A percentile compares a stretch with the other conserved stretches of the same genome.
Evolutionary conservation across 2,888 invertebrate genomes (phyloP).

Genomic region (Yponomeuta plumbellus): DNA sequence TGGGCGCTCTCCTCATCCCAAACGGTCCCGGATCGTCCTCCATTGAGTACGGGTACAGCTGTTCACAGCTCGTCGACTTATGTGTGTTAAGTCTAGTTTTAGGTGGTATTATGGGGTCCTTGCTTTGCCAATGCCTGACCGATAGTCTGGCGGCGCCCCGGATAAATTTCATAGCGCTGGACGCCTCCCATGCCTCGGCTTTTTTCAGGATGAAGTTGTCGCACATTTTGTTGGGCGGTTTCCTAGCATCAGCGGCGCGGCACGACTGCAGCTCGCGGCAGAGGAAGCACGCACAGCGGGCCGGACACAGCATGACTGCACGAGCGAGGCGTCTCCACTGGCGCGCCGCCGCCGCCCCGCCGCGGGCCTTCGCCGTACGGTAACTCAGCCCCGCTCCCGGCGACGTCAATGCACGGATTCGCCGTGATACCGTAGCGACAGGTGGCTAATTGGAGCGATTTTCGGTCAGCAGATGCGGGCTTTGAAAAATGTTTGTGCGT

Average conservation of each 20-base stretch:
- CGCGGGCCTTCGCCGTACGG: slow-evolving; percentile 32
- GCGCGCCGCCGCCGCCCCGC: slow-evolving; percentile 24
- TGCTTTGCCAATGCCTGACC: slow-evolving; percentile 73
- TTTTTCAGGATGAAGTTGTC: slow-evolving; percentile 76
- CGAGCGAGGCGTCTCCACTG: slow-evolving; percentile 65
- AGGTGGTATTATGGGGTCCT: slow-evolving; percentile 59
- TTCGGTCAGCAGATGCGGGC: background rate
- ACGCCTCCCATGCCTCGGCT: slow-evolving; percentile 67
- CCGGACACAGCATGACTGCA: slow-evolving; percentile 80
- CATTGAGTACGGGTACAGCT: slow-evolving; percentile 58
- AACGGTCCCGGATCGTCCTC: slow-evolving; percentile 56
- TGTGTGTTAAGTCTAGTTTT: slow-evolving; percentile 57
- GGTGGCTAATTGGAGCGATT: background rate
- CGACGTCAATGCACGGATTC: slow-evolving; percentile 8
- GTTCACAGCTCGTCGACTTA: slow-evolving; percentile 71
- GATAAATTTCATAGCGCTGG: slow-evolving; percentile 57
- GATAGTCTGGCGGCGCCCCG: slow-evolving; percentile 69
- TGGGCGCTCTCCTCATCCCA: slow-evolving; percentile 66
- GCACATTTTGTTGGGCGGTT: slow-evolving; percentile 60
- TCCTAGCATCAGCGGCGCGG: slow-evolving; percentile 69
- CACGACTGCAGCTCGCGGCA: slow-evolving; percentile 84
- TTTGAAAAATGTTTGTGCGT: background rate
- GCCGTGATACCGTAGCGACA: background rate
- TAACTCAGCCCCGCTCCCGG: slow-evolving; percentile 32
- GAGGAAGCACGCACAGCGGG: slow-evolving; percentile 84